A percentile compares a stretch with the other conserved stretches of the same genome.
These are phyloP conservation scores for Puntigrus tetrazona DNA, from an alignment of 2,113 vertebrate genomes.

Conservation along the genomic window DNA sequence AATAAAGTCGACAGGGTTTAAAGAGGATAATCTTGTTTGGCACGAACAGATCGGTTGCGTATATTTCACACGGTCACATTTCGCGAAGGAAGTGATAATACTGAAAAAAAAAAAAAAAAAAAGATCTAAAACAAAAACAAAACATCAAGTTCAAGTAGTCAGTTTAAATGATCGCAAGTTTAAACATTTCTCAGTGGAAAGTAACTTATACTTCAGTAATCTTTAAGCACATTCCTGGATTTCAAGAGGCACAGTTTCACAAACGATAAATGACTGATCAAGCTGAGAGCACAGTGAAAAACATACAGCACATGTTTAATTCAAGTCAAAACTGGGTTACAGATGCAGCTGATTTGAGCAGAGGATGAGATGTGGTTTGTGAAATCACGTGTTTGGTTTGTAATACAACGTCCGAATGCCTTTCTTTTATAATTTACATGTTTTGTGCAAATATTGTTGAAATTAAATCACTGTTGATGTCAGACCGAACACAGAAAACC, in stretches of 20 bases:
- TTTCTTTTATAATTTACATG: not conserved
- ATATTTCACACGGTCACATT: not conserved
- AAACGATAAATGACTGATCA: not conserved
- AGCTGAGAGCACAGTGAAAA: not conserved
- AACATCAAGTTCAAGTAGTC: not conserved
- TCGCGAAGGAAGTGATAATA: not conserved
- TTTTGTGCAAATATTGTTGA: not conserved
- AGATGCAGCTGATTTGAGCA: not conserved
- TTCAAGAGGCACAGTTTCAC: slow-evolving; percentile 2
- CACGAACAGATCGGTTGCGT: not conserved
- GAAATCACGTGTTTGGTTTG: not conserved
- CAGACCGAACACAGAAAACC: not conserved
- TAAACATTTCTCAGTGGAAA: not conserved
- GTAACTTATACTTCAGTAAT: not conserved
- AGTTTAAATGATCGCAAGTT: not conserved
- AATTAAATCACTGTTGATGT: not conserved
- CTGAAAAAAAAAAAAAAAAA: not conserved
- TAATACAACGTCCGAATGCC: not conserved
- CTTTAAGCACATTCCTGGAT: not conserved
- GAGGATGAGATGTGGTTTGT: not conserved
- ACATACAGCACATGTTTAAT: not conserved
- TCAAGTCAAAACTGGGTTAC: not conserved
- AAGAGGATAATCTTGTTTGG: not conserved
- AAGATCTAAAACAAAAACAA: not conserved
- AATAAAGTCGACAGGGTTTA: not conserved